Base-by-base conservation (phyloP, 2,113 vertebrate species). In the Paracyprichromis sp. region DNA sequence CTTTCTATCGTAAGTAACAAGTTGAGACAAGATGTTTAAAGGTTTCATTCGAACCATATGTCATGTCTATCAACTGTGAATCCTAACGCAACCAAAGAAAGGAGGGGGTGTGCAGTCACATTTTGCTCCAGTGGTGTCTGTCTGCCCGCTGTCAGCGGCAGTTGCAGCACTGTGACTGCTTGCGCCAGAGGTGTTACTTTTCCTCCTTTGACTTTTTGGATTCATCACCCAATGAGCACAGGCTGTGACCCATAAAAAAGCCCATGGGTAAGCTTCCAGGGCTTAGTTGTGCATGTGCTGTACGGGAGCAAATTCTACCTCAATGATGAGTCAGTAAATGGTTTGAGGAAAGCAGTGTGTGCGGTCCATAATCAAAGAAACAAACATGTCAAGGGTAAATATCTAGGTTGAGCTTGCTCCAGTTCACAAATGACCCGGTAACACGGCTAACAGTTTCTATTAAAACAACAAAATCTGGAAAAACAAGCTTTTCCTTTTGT, bases 201-300 rank as follows among this genome's bases (percentile, higher is more conserved):
- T 95, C 90, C 90, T 92, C 94, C 94, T 87, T 94, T 96, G 95
- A 96, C 95, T 97, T 97, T 95, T 96, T 92, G 95, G 89, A 93
- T 93, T 93, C 94, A 92, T 92, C 94, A 90, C 86, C 92, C 93
- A 85, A 92, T 92, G 92, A 92, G 90, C 87, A 92, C 89, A 85
- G 92, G 94, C 96, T 95, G 94, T 97, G 96, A 97, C 97, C 96
- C 96, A 95, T 95, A 91, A 97, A 96, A 84, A 86, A 53, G 85
- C 85, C 92, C 91, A 56, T 24, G 87, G 96, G 95, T 88, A 47
- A 52, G 90, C 91, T 95, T 71, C 76, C 88, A 85, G 96, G 93
- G 90, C 92, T 92, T 63, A 69, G 90, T 43, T 95, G 92, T 85
- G 95, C 93, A 91, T 94, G 91, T 90, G 78, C 89, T 63, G 66